Evolutionary conservation across 2,888 invertebrate species (phyloP).

Genomic region (Gasteruption jaculator): DNA sequence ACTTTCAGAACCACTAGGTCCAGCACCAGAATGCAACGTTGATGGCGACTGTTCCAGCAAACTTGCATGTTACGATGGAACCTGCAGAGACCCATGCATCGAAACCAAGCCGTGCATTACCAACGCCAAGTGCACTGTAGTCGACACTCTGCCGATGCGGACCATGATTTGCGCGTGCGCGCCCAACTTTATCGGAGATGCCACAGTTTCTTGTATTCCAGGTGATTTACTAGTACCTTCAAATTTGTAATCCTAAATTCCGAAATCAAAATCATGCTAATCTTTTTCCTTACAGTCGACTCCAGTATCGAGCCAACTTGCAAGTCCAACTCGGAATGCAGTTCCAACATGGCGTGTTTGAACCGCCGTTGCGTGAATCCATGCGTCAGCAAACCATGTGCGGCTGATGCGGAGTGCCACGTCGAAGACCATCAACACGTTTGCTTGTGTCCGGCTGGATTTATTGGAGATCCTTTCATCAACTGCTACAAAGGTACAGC

Average conservation of each 20-base stretch:
- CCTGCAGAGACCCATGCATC: slow-evolving; percentile 76
- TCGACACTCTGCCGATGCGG: slow-evolving; percentile 80
- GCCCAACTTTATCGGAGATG: slow-evolving; percentile 79
- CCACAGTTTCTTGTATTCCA: slow-evolving; percentile 75
- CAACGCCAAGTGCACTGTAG: slow-evolving; percentile 78
- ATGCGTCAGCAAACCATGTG: slow-evolving; percentile 71
- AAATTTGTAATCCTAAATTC: neutral
- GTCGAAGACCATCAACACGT: slow-evolving; percentile 71
- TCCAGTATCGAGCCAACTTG: slow-evolving; percentile 59
- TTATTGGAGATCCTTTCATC: slow-evolving; percentile 75
- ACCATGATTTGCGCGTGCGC: slow-evolving; percentile 86
- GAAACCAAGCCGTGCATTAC: slow-evolving; percentile 74
- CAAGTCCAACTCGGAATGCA: slow-evolving; percentile 68
- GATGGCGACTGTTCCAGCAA: slow-evolving; percentile 85
- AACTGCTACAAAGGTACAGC: slow-evolving; percentile 62
- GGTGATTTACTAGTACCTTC: slow-evolving; percentile 55
- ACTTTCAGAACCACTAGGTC: slow-evolving; percentile 53
- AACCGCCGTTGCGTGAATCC: slow-evolving; percentile 74
- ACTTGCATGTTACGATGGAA: slow-evolving; percentile 74
- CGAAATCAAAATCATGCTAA: neutral
- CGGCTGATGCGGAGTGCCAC: slow-evolving; percentile 72
- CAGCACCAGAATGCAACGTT: slow-evolving; percentile 65
- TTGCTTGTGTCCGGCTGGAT: slow-evolving; percentile 71
- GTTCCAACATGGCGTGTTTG: slow-evolving; percentile 66
- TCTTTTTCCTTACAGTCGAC: slow-evolving; percentile 33